phyloP scores from a whole-genome alignment of 92 coral and sea anemone genomes.

The Phenganax marumi region DNA sequence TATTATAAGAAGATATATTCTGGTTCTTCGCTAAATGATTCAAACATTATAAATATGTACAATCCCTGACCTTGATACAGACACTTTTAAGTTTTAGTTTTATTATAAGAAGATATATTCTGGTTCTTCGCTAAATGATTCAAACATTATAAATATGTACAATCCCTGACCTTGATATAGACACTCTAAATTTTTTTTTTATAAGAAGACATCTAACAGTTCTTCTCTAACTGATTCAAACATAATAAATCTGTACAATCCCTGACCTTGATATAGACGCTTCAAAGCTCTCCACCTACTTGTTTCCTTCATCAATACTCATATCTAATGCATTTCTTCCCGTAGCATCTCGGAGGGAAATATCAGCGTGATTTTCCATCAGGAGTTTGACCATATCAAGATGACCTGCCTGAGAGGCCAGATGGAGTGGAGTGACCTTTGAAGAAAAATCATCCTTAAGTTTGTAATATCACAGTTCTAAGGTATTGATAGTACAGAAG shows the following conservation, averaged over 20 bases:
- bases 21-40: too few relatives aligned
- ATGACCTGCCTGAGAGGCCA: constrained; percentile 84
- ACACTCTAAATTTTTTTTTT: too few relatives aligned
- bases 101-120: too few relatives aligned
- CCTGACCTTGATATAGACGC: background rate
- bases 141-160: too few relatives aligned
- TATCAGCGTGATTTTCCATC: constrained; percentile 70
- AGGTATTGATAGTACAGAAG: background rate
- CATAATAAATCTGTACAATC: background rate
- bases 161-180: too few relatives aligned
- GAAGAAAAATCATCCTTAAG: background rate
- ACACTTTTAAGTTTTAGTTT: too few relatives aligned
- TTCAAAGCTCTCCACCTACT: constrained; percentile 48
- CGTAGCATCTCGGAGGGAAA: constrained; percentile 69
- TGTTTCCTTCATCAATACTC: constrained; percentile 85
- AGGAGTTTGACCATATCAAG: constrained; percentile 70
- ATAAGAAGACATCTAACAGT: background rate
- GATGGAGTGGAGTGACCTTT: constrained; percentile 89
- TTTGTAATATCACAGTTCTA: too few relatives aligned
- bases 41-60: too few relatives aligned
- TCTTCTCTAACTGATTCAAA: background rate
- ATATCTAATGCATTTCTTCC: constrained; percentile 93
- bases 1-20: background rate
- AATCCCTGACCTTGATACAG: background rate
- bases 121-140: too few relatives aligned